phyloP scores from a whole-genome alignment of 2,888 invertebrate species.

The Megamerina dolium region DNA sequence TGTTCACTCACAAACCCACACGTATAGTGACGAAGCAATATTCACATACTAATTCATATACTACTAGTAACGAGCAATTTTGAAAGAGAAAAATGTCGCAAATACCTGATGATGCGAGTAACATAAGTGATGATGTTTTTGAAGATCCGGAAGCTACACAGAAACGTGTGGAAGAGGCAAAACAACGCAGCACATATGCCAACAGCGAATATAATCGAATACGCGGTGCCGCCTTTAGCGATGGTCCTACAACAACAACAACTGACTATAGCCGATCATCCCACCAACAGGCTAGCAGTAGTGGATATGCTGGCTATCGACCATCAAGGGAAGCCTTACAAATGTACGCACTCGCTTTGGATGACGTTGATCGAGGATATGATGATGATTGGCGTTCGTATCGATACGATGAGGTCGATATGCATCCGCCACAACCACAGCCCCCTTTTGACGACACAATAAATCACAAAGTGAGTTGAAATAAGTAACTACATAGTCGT shows the following conservation, averaged over 20 bases:
- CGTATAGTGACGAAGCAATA: too few relatives aligned
- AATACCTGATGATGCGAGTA: slow-evolving; percentile 60
- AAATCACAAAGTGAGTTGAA: slow-evolving; percentile 59
- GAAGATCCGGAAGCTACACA: slow-evolving; percentile 56
- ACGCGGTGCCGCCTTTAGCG: slow-evolving; percentile 29
- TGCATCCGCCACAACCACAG: slow-evolving; percentile 28
- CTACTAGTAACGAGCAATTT: too few relatives aligned
- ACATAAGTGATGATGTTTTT: slow-evolving; percentile 78
- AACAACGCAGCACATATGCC: slow-evolving; percentile 29
- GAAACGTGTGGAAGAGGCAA: slow-evolving; percentile 39
- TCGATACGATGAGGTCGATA: slow-evolving; percentile 46
- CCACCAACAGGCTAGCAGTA: slow-evolving; percentile 60
- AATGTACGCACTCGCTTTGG: slow-evolving; percentile 47
- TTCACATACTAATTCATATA: too few relatives aligned
- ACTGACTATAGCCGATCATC: slow-evolving; percentile 8
- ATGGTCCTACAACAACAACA: slow-evolving; percentile 19
- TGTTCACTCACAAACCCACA: too few relatives aligned
- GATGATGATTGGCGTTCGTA: slow-evolving; percentile 48
- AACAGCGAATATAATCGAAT: slow-evolving; percentile 20
- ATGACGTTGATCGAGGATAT: slow-evolving; percentile 37
- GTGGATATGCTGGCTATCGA: slow-evolving; percentile 73
- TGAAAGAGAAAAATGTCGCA: slow-evolving; percentile 52
- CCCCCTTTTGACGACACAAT: slow-evolving; percentile 53
- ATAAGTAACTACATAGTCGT: too few relatives aligned
- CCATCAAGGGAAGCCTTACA: slow-evolving; percentile 65